Percentiles rank a stretch among this genome's conserved stretches.
Evolutionary conservation across 2,113 vertebrate species (phyloP).

Genomic region (Sialia sialis): DNA sequence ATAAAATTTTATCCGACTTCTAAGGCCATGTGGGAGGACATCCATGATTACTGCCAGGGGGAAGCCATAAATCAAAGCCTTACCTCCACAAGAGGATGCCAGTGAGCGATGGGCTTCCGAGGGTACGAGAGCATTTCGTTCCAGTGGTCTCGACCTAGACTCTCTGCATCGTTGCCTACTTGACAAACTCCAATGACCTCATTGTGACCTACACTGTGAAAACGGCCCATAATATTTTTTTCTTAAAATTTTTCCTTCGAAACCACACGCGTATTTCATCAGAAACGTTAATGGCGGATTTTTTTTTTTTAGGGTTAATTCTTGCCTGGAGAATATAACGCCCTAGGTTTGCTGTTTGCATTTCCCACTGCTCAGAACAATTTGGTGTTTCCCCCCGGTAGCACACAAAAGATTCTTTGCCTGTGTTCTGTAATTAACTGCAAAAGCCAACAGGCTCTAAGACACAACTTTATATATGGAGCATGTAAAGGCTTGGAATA

Average conservation of each 20-base stretch:
- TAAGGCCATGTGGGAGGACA: neutral
- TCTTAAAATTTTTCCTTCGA: conserved; percentile 71
- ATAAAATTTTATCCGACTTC: neutral
- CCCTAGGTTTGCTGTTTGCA: neutral
- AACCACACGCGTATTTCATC: neutral
- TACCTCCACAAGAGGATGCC: conserved; percentile 97
- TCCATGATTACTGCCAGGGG: neutral
- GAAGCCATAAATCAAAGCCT: conserved; percentile 7
- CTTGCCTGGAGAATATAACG: neutral
- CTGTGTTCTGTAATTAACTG: neutral
- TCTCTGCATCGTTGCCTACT: conserved; percentile 92
- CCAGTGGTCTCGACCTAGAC: conserved; percentile 94
- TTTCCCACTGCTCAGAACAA: neutral
- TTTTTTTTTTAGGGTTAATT: neutral
- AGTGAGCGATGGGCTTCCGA: conserved; percentile 95
- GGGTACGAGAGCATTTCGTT: conserved; percentile 97
- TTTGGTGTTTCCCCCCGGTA: neutral
- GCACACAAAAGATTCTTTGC: neutral
- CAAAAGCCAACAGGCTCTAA: neutral
- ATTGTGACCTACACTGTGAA: conserved; percentile 99
- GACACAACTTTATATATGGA: neutral
- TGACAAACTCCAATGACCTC: conserved; percentile 98
- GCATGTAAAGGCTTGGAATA: neutral
- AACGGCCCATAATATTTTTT: conserved; percentile 78
- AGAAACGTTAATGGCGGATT: accelerated